Base-by-base conservation (phyloP, 2,113 vertebrate species). In the Sclerurus mexicanus region DNA sequence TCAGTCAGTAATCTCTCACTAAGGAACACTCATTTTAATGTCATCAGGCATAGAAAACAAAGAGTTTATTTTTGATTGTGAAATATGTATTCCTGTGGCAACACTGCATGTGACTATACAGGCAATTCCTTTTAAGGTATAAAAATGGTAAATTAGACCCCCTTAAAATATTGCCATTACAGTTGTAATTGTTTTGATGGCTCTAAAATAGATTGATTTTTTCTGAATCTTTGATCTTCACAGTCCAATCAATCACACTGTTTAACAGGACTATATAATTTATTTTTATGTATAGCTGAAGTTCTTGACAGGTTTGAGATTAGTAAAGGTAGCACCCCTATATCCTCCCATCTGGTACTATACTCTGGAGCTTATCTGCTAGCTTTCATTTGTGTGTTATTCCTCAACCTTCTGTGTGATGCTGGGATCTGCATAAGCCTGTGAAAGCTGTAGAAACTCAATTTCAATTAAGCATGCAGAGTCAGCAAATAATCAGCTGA, bases 271-370 rank as follows among this genome's bases (percentile, higher is more conserved):
- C 33, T 44, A 3, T 59, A n/a, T 60, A 2, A 81, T 90, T 91
- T 93, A 95, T 87, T 85, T 64, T 71, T 80, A 44, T 49, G 44
- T 80, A 71, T 75, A 76, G 68, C 63, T 93, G n/a, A 77, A 89
- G 37, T 81, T 71, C 79, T 91, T 78, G 87, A 76, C 55, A 90
- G 74, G 24, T 77, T 55, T 77, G 44, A 85, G 67, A 75, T 88
- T 69, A 52, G 63, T 91, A 59, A 76, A 89, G 58, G 66, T 77
- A 66, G 28, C 39, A 40, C 10, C 15, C 10, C 35, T 80, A 33
- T 22, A 71, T 83, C 53, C 11, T 81, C 16, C 16, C 39, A 63
- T 69, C 28, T 35, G 24, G 73, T 83, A 31, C 27, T 95, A 4
- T 50, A 13, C 6, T 47, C 50, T 27, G 47, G 47, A 63, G 24